Evolutionary conservation across 2,888 invertebrate genomes (phyloP).

Genomic region (Drosophila algonquin): DNA sequence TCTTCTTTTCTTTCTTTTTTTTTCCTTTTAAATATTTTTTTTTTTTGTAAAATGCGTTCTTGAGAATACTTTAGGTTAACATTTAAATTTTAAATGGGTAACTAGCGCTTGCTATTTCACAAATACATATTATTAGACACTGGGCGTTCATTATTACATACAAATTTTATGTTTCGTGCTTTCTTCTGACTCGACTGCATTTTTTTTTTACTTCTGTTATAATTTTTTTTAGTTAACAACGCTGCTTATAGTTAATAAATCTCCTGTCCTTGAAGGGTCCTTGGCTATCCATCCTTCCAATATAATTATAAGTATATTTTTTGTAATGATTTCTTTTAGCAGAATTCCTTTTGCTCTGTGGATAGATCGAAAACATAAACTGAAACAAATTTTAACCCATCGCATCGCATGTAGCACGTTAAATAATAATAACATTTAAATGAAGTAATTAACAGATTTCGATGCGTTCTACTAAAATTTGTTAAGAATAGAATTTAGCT

Average conservation of each 20-base stretch:
- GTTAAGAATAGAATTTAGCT: constrained; percentile 33
- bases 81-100: constrained; percentile 63
- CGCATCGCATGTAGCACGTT: constrained; percentile 32
- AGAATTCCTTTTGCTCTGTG: constrained; percentile 9
- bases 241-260: constrained; percentile 67
- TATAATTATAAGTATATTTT: constrained; percentile 21
- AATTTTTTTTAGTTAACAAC: constrained; percentile 69
- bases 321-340: constrained; percentile 24
- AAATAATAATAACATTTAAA: constrained; percentile 43
- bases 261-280: constrained; percentile 34
- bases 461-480: constrained; percentile 44
- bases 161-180: constrained; percentile 45
- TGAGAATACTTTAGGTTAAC: constrained; percentile 77
- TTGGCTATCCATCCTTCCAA: constrained; percentile 28
- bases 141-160: constrained; percentile 56
- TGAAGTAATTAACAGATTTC: constrained; percentile 50
- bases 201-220: constrained; percentile 7
- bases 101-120: constrained; percentile 62
- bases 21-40: constrained; percentile 5
- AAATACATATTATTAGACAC: constrained; percentile 55
- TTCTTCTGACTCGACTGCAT: constrained; percentile 18
- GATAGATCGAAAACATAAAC: constrained; percentile 11
- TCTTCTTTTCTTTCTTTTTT: constrained; percentile 5
- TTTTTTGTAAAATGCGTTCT: constrained; percentile 71
- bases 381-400: constrained; percentile 15